Conservation (phyloP, 2,888 invertebrate species). For the Synergus japonicus region DNA sequence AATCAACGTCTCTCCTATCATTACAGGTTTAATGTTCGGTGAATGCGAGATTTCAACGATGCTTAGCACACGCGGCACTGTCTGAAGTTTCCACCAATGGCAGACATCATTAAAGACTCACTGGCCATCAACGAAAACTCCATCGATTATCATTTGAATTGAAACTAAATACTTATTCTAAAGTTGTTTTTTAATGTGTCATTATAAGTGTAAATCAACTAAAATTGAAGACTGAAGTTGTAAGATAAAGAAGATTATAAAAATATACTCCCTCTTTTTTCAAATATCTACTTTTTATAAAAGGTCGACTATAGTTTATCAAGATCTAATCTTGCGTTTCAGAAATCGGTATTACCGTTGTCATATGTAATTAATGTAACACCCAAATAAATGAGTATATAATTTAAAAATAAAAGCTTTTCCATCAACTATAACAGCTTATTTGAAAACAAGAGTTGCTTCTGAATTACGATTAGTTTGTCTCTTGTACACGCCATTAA, state of each 20-base stretch:
- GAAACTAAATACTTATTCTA: neutral
- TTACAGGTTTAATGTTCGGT: slow-evolving; percentile 48
- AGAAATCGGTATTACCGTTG: neutral
- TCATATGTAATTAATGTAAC: too few relatives aligned
- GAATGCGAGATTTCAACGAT: slow-evolving; percentile 20
- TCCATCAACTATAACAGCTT: slow-evolving; percentile 5
- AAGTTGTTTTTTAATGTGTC: neutral
- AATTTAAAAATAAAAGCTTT: neutral
- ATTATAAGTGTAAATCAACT: neutral
- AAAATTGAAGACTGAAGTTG: neutral
- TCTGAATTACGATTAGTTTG: slow-evolving; percentile 29
- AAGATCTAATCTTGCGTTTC: neutral
- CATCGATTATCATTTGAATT: neutral
- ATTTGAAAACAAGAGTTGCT: slow-evolving; percentile 22
- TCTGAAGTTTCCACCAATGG: slow-evolving; percentile 35
- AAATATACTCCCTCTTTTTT: neutral
- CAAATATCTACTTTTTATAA: neutral
- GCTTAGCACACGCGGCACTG: slow-evolving; percentile 26
- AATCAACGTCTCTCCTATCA: slow-evolving; percentile 63
- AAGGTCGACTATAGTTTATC: neutral
- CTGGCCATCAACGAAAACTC: neutral
- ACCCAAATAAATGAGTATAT: neutral
- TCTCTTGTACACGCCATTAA: slow-evolving; percentile 24
- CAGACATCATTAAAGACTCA: slow-evolving; percentile 21
- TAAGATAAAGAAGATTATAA: too few relatives aligned